These are phyloP conservation scores for Yasuhikotakia modesta DNA, from an alignment of 2,797 vertebrate species.

Conservation along the genomic window DNA sequence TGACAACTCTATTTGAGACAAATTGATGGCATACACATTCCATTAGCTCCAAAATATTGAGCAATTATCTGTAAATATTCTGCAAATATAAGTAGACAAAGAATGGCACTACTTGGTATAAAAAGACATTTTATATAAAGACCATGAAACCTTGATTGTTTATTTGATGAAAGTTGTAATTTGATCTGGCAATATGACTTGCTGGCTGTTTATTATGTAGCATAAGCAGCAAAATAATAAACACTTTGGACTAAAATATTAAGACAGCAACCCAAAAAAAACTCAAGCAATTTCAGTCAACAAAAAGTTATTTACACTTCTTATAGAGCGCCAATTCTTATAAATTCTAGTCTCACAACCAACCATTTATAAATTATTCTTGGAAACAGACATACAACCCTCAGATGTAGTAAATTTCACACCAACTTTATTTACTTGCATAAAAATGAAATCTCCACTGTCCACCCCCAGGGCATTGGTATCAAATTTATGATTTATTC, in stretches of 20 bases:
- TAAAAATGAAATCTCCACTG: constrained; percentile 31
- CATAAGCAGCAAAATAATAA: neutral
- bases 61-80: neutral
- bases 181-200: neutral
- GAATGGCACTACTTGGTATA: neutral
- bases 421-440: constrained; percentile 35
- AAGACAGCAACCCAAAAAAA: neutral
- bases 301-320: neutral
- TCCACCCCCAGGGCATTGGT: constrained; percentile 64
- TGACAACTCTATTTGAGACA: neutral
- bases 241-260: neutral
- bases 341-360: neutral
- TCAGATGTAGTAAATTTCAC: neutral
- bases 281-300: neutral
- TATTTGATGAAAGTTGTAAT: neutral
- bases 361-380: neutral
- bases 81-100: neutral
- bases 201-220: neutral
- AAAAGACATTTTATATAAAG: neutral
- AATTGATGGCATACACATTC: neutral
- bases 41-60: neutral
- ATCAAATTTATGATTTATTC: constrained; percentile 77
- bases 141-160: no score
- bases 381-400: neutral
- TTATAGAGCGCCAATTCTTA: neutral